A percentile compares a stretch with the other conserved stretches of the same genome.
Conservation (phyloP, 2,797 vertebrate genomes). For the Trachurus trachurus region DNA sequence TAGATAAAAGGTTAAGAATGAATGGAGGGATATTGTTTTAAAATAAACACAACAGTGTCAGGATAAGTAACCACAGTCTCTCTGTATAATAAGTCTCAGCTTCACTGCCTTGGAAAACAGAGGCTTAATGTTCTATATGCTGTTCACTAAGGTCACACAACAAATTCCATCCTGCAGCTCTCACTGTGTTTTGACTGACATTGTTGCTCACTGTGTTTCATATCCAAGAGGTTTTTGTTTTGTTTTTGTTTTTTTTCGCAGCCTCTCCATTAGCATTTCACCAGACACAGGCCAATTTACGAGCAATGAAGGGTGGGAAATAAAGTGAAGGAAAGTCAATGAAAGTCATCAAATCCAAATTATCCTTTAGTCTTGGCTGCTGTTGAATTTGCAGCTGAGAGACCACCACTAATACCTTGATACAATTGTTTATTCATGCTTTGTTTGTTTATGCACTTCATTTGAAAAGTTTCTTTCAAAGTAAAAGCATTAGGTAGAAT, state of each 20-base stretch:
- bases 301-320: conserved; percentile 47
- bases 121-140: neutral
- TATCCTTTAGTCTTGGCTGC: conserved; percentile 44
- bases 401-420: conserved; percentile 2
- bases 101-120: neutral
- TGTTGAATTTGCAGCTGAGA: conserved; percentile 28
- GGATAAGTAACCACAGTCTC: neutral
- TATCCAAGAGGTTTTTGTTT: conserved; percentile 14
- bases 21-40: neutral
- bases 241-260: neutral
- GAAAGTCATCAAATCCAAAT: conserved; percentile 60
- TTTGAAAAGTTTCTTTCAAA: conserved; percentile 22
- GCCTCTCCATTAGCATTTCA: conserved; percentile 45
- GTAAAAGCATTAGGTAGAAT: conserved; percentile 8
- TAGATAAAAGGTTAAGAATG: neutral
- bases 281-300: conserved; percentile 38
- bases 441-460: conserved; percentile 7
- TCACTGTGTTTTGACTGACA: conserved; percentile 13
- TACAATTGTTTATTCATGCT: conserved; percentile 25
- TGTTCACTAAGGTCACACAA: conserved; percentile 6
- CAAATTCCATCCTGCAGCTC: conserved; percentile 10
- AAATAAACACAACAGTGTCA: neutral
- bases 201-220: conserved; percentile 37
- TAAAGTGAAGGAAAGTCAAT: conserved; percentile 61
- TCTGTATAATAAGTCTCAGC: neutral